phyloP scores from a whole-genome alignment of 64 coral and sea anemone species.

The Porites australiensis region DNA sequence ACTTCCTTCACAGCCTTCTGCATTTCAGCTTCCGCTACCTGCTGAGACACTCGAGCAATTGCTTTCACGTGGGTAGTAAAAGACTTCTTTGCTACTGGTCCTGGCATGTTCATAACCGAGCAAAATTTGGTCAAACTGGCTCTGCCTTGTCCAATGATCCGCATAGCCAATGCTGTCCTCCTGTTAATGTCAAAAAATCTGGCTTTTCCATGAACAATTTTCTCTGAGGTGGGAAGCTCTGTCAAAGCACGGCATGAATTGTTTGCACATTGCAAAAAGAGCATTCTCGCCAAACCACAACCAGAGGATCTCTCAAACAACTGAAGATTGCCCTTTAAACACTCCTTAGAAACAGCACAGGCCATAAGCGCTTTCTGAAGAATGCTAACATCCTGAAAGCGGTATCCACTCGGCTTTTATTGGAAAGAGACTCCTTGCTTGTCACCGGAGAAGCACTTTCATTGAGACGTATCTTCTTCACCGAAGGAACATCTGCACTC shows the following conservation, averaged over 20 bases:
- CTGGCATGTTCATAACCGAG: slow-evolving; percentile 55
- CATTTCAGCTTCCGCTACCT: slow-evolving; percentile 47
- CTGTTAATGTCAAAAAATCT: slow-evolving; percentile 7
- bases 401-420: not conserved
- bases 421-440: not conserved
- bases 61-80: slow-evolving; percentile 11
- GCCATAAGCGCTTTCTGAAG: not conserved
- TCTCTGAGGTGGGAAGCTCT: not conserved
- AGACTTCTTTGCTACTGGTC: slow-evolving; percentile 1
- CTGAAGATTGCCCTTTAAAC: too few species aligned
- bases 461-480: not conserved
- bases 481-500: not conserved
- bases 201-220: slow-evolving; percentile 11
- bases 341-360: not conserved
- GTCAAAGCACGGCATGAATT: not conserved
- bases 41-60: slow-evolving; percentile 24
- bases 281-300: not conserved
- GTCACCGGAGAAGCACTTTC: not conserved
- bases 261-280: not conserved
- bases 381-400: not conserved
- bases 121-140: not conserved
- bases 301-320: too few species aligned
- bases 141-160: not conserved
- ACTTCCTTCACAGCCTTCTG: slow-evolving; percentile 19
- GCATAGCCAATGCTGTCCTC: not conserved